A percentile compares a stretch with the other conserved stretches of the same genome.
Evolutionary conservation across 1,140 invertebrate species (phyloP).

Genomic region (Leptoteleia sp.): DNA sequence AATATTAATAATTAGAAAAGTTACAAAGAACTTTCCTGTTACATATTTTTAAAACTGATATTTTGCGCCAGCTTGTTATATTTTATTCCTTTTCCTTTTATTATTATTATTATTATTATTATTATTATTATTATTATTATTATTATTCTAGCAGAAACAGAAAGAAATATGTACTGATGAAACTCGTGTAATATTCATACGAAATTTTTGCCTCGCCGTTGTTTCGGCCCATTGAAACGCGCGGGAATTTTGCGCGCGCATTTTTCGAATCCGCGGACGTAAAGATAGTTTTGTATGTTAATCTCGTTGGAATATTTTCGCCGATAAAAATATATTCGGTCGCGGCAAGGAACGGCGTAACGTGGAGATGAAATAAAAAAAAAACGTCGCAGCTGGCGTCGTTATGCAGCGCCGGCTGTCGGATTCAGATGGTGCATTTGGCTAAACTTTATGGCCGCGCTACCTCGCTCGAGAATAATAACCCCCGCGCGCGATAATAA

Average conservation of each 20-base stretch:
- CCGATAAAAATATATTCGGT: slow-evolving; percentile 47
- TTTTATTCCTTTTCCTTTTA: no score
- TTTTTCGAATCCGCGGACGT: slow-evolving; percentile 10
- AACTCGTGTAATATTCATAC: slow-evolving; percentile 25
- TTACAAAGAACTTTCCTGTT: no score
- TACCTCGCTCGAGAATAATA: slow-evolving; percentile 41
- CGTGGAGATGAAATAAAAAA: slow-evolving; percentile 33
- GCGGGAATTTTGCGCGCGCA: slow-evolving; percentile 11
- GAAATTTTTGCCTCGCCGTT: slow-evolving; percentile 9
- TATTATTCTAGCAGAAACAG: no score
- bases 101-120: no score
- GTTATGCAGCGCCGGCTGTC: slow-evolving; percentile 13
- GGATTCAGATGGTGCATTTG: slow-evolving; percentile 35
- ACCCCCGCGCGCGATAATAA: slow-evolving; percentile 26
- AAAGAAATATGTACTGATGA: no score
- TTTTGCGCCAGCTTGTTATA: no score
- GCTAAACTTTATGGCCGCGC: slow-evolving; percentile 47
- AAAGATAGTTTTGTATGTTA: slow-evolving; percentile 46
- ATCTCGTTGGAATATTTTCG: slow-evolving; percentile 28
- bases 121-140: no score
- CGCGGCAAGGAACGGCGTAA: slow-evolving; percentile 24
- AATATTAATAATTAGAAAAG: no score
- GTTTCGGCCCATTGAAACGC: slow-evolving; percentile 6
- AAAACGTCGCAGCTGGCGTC: background rate
- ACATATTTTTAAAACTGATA: no score